Evolutionary conservation across 2,888 invertebrate species (phyloP).

Genomic region (Cerastoderma edule): DNA sequence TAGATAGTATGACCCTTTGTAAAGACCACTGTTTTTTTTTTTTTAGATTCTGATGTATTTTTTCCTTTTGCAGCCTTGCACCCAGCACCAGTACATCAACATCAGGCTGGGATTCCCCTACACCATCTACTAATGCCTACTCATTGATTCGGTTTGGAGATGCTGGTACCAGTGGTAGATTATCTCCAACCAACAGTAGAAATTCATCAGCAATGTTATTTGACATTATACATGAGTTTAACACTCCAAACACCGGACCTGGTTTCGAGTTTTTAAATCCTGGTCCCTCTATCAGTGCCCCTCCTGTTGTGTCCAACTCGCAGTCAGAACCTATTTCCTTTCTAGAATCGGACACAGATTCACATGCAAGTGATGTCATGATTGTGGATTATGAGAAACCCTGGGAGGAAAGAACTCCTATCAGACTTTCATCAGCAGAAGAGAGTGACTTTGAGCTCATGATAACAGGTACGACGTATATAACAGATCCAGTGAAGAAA

Average conservation of each 20-base stretch:
- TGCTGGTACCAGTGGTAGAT: too few species aligned
- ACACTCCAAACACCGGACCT: too few species aligned
- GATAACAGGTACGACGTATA: constrained; percentile 40
- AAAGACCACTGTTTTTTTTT: too few species aligned
- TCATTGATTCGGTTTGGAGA: too few species aligned
- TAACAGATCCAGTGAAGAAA: constrained; percentile 38
- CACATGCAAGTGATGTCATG: constrained; percentile 73
- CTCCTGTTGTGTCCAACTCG: constrained; percentile 19
- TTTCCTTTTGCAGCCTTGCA: constrained; percentile 25
- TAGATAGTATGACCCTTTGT: too few species aligned
- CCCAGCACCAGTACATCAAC: constrained; percentile 30
- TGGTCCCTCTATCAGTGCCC: constrained; percentile 8
- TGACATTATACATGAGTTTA: too few species aligned
- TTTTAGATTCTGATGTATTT: too few species aligned
- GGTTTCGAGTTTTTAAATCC: too few species aligned
- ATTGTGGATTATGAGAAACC: constrained; percentile 89
- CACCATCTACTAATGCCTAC: constrained; percentile 52
- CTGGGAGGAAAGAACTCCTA: constrained; percentile 88
- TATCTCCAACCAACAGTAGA: too few species aligned
- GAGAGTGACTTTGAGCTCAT: constrained; percentile 60
- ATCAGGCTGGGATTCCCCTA: constrained; percentile 79
- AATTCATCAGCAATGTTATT: too few species aligned
- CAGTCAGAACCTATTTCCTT: constrained; percentile 30
- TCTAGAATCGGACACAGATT: constrained; percentile 43
- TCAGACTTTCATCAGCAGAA: constrained; percentile 75